phyloP scores from a whole-genome alignment of 1,140 invertebrate species.

The Neodiprion pinetum region DNA sequence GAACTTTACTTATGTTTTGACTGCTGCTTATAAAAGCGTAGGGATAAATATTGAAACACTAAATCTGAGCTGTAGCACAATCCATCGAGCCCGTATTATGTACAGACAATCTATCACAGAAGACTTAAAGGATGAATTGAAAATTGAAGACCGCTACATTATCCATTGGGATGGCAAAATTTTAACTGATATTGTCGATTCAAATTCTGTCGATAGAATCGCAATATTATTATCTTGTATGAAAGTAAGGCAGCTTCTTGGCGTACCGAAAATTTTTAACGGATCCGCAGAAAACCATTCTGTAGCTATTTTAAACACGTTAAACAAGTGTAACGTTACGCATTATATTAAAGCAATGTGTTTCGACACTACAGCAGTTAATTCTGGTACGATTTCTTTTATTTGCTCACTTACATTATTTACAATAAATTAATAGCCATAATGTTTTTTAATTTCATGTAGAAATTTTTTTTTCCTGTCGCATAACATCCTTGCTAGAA shows the following conservation, averaged over 20 bases:
- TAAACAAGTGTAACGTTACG: neutral
- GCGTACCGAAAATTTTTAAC: too few species aligned
- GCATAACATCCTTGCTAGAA: too few species aligned
- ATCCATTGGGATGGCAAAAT: neutral
- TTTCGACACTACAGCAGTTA: too few species aligned
- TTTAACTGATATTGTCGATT: neutral
- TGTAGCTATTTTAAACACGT: neutral
- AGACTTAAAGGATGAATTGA: slow-evolving; percentile 10
- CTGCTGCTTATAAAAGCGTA: slow-evolving; percentile 33
- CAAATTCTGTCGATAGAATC: slow-evolving; percentile 4
- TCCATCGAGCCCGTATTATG: slow-evolving; percentile 31
- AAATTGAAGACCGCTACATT: neutral
- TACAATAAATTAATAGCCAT: too few species aligned
- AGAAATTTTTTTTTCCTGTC: too few species aligned
- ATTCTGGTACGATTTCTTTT: too few species aligned
- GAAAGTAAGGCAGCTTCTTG: too few species aligned
- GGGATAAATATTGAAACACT: slow-evolving; percentile 28
- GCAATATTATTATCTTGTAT: slow-evolving; percentile 4
- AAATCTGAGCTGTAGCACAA: slow-evolving; percentile 32
- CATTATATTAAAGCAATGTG: neutral
- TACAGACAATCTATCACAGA: neutral
- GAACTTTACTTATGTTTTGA: slow-evolving; percentile 34
- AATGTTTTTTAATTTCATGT: too few species aligned
- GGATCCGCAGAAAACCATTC: neutral
- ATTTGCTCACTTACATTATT: too few species aligned